Base-by-base conservation (phyloP, 2,888 invertebrate genomes). In the Halictus ligatus region DNA sequence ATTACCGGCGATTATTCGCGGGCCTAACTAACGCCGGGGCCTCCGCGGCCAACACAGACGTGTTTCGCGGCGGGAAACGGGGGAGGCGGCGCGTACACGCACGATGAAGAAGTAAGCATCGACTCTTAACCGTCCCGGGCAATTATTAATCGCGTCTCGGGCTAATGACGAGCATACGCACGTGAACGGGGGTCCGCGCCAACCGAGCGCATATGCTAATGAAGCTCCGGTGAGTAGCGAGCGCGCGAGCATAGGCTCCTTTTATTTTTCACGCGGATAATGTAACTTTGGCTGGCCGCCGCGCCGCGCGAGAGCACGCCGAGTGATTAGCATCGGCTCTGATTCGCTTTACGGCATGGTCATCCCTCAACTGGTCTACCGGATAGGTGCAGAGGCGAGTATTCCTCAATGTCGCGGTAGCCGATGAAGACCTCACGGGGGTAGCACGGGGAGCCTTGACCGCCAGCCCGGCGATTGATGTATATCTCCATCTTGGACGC, bases 361-460 rank as follows among this genome's bases (percentile, higher is more conserved):
- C 78, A 89, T 89, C 72, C 87, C 89, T 89, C 89, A 83, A 80
- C 81, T 69, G 78, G 60, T 43, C 81, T 74, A 76, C 35, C 81
- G 75, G 84, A 82, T 89, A 92, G 93, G 89, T 92, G 90, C 87
- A 88, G 87, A 84, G 88, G 90, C 82, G 89, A 90, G 92, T 93
- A 94, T 94, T 85, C 92, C 92, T 94, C 93, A 94, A 94, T 93
- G 94, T 94, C 94, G 92, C 94, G 89, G 90, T 89, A 88, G 84
- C 84, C 91, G 92, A 94, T 94, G 92, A 94, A 94, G 94, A 93
- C 92, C 91, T 94, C 92, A 93, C 84, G 74, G 84, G 90, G 87
- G 86, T 87, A 80, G 86, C 72, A 81, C 35, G 88, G 78, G 80
- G 21, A 85, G 81, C 83, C 85, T 89, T 89, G 85, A 86, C 89